Base-by-base conservation (phyloP, 2,888 invertebrate genomes). In the Gasteruption jaculator region DNA sequence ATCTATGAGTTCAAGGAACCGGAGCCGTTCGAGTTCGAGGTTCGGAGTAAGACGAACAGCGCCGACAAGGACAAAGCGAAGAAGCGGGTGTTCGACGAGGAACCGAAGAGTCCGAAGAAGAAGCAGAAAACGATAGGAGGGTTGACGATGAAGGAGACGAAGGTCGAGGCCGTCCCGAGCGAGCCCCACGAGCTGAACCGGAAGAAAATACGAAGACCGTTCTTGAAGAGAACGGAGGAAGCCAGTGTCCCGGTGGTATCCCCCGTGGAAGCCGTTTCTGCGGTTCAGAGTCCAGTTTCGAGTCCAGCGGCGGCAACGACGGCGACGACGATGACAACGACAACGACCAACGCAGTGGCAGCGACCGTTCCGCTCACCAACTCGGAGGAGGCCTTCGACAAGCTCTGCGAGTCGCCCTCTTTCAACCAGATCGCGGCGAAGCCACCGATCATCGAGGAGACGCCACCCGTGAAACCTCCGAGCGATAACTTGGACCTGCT, bases 1-100 rank as follows among this genome's bases (percentile, higher is more conserved):
- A 82, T 90, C 45, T 91, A 91, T 61, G 90, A 91, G 68, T 91
- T 91, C 62, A 90, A 90, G 67, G 90, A 91, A 68, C 88, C 89
- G 0, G 90, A 91, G 67, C 89, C 90, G 0, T 90, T 90, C 61
- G 89, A 90, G 65, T 81, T 89, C 53, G 89, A 90, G 70, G 77
- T 84, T 6, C 79, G 86, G 37, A 55, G 68, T 2, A 68, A 69
- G 33, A 59, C 63, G 1, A 43, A 31, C n/a, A 58, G 50, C 7
- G 56, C 54, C 1, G 68, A 68, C 3, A 64, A 63, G 31, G 68
- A 68, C 2, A 70, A 68, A 35, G 14, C 57, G 12, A 70, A 70
- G 35, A 71, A 70, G 19, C 58, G 68, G 3, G 50, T 63, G 3
- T 65, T 68, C 21, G 68, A 70, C 4, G 69, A 69, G 11, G 67